These are phyloP conservation scores for Pseudoips prasinana DNA, from an alignment of 2,888 invertebrate genomes.

Conservation along the genomic window DNA sequence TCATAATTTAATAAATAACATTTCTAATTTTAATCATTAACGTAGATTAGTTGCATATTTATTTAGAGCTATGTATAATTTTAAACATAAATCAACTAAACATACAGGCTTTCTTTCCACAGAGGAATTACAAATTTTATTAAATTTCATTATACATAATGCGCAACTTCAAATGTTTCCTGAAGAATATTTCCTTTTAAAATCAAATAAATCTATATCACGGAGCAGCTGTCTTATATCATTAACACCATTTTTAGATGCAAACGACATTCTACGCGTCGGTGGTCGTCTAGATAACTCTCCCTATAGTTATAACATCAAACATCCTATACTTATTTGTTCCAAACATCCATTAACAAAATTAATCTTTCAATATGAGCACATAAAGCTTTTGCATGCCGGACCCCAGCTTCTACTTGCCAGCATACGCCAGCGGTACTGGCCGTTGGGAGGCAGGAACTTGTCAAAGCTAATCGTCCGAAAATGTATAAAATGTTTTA, in stretches of 20 bases:
- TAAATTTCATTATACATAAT: neutral
- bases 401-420: too few species aligned
- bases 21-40: constrained; percentile 3
- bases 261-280: too few species aligned
- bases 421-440: too few species aligned
- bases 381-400: too few species aligned
- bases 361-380: too few species aligned
- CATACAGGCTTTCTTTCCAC: constrained; percentile 1
- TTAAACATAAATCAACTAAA: constrained; percentile 1
- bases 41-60: constrained; percentile 1
- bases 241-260: constrained; percentile 20
- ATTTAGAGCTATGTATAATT: constrained; percentile 6
- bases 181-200: constrained; percentile 1
- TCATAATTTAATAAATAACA: constrained; percentile 3
- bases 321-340: too few species aligned
- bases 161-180: constrained; percentile 10
- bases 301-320: too few species aligned
- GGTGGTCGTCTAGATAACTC: too few species aligned
- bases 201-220: neutral
- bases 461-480: too few species aligned
- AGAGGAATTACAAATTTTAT: neutral
- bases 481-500: too few species aligned
- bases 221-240: constrained; percentile 3
- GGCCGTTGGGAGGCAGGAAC: too few species aligned
- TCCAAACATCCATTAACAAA: too few species aligned